Conservation (phyloP, 2,888 invertebrate species). For the Balanococcus diminutus region DNA sequence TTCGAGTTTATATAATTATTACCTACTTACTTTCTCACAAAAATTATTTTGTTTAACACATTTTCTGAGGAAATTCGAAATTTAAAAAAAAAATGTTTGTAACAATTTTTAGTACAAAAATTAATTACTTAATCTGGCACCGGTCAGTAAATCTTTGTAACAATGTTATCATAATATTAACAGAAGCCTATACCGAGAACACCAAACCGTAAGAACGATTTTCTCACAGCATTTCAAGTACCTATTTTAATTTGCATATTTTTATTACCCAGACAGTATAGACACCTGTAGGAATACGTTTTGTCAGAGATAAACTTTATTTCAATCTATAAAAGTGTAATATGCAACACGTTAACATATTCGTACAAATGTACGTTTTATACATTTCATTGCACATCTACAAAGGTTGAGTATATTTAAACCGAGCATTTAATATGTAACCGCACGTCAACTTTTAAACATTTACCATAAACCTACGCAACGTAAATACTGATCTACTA, state of each 20-base stretch:
- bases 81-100: no score
- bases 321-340: neutral
- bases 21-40: no score
- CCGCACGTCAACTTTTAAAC: neutral
- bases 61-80: no score
- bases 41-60: no score
- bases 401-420: neutral
- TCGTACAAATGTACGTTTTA: neutral
- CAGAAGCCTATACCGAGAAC: neutral
- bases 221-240: neutral
- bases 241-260: neutral
- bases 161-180: neutral
- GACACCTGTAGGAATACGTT: neutral
- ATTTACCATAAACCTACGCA: no score
- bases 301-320: neutral
- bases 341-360: constrained; percentile 6
- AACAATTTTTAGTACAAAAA: no score
- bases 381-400: neutral
- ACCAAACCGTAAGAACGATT: neutral
- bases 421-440: neutral
- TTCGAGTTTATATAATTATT: no score
- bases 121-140: no score
- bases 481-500: no score
- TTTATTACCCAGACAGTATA: neutral
- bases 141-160: neutral